Conservation (phyloP, 2,797 vertebrate genomes). For the Sebastes kiyomatsui region DNA sequence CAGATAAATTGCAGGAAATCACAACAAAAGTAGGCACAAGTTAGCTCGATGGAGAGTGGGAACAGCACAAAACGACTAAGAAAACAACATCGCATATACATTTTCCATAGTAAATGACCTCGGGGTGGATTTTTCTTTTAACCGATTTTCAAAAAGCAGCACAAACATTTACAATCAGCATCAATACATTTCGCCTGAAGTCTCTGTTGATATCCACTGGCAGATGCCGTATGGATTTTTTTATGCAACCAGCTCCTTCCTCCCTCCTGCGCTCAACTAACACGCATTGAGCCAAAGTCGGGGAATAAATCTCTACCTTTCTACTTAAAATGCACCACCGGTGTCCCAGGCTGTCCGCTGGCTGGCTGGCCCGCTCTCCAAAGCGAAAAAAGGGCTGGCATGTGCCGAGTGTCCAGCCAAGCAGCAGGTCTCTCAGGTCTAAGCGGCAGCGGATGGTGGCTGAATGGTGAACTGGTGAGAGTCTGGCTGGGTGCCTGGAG, state of each 20-base stretch:
- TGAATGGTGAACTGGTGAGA: conserved; percentile 69
- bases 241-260: not conserved
- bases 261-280: not conserved
- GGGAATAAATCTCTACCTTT: conserved; percentile 24
- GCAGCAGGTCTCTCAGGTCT: conserved; percentile 58
- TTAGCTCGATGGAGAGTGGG: not conserved
- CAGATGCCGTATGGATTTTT: not conserved
- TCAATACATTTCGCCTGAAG: not conserved
- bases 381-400: conserved; percentile 31
- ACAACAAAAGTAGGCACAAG: not conserved
- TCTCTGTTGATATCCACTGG: not conserved
- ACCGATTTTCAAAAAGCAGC: not conserved
- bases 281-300: conserved; percentile 14
- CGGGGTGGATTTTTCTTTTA: not conserved
- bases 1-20: not conserved
- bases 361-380: conserved; percentile 38
- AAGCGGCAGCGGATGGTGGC: conserved; percentile 71
- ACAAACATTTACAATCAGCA: not conserved
- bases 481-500: conserved; percentile 67
- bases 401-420: conserved; percentile 47
- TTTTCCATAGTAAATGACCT: not conserved
- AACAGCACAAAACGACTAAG: not conserved
- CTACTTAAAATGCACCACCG: conserved; percentile 57
- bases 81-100: not conserved
- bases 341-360: conserved; percentile 12